These are phyloP conservation scores for Phoxinus phoxinus DNA, from an alignment of 2,113 vertebrate genomes.

Conservation along the genomic window DNA sequence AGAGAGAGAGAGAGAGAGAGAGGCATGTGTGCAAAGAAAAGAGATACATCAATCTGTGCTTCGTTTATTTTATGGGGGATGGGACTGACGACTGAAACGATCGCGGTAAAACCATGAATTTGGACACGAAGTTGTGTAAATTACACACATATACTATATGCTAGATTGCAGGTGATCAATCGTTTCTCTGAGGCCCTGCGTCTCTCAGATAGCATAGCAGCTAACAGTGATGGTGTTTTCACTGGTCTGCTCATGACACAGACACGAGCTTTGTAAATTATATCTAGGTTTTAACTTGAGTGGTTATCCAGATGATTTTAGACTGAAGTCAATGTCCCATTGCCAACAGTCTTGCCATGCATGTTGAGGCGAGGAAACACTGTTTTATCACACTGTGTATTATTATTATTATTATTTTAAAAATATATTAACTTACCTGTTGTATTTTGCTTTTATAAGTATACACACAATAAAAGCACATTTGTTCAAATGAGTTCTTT, in stretches of 20 bases:
- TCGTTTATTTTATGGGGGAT: neutral
- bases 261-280: constrained; percentile 4
- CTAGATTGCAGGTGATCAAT: neutral
- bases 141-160: neutral
- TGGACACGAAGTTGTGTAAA: neutral
- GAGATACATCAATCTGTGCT: neutral
- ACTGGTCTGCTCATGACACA: neutral
- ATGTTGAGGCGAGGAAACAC: neutral
- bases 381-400: neutral
- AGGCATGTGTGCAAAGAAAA: constrained; percentile 46
- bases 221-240: constrained; percentile 16
- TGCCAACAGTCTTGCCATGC: neutral
- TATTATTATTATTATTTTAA: too few species aligned
- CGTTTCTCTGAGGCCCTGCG: constrained; percentile 18
- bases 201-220: constrained; percentile 3
- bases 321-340: neutral
- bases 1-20: neutral
- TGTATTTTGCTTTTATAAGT: neutral
- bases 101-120: neutral
- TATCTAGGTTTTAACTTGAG: neutral
- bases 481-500: neutral
- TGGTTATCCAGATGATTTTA: neutral
- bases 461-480: neutral
- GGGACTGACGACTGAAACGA: neutral
- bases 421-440: too few species aligned